Conservation (phyloP, 2,888 invertebrate genomes). For the Cenopis cana region DNA sequence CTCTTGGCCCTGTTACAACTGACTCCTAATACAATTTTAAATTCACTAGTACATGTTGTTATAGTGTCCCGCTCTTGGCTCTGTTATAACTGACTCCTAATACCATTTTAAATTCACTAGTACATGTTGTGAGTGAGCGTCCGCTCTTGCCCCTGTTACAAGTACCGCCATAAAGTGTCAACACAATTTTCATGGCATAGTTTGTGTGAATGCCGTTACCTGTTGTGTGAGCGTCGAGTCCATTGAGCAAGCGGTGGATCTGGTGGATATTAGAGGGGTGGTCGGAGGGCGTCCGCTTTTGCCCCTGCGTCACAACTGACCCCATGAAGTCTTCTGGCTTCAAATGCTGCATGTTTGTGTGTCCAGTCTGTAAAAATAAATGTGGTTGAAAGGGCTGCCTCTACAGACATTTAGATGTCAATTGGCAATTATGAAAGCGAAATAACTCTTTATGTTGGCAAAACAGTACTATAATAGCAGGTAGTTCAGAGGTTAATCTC, state of each 20-base stretch:
- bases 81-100: too few species aligned
- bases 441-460: too few species aligned
- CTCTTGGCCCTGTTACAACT: too few species aligned
- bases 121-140: neutral
- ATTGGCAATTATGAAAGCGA: too few species aligned
- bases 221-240: conserved; percentile 15
- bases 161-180: neutral
- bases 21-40: too few species aligned
- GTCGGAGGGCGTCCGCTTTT: conserved; percentile 28
- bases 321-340: conserved; percentile 39
- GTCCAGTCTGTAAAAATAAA: conserved; percentile 34
- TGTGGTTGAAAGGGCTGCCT: too few species aligned
- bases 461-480: too few species aligned
- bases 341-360: conserved; percentile 40
- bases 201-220: conserved; percentile 5
- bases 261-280: conserved; percentile 34
- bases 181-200: neutral
- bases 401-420: too few species aligned
- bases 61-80: too few species aligned
- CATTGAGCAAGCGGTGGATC: conserved; percentile 40
- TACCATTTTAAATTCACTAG: too few species aligned
- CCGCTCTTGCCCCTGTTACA: neutral
- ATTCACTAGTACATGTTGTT: too few species aligned
- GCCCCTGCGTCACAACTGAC: conserved; percentile 36
- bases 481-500: too few species aligned